Percentiles rank a stretch among this genome's conserved stretches.
These are phyloP conservation scores for Ricordea florida DNA, from an alignment of 92 coral and sea anemone species.

Conservation along the genomic window DNA sequence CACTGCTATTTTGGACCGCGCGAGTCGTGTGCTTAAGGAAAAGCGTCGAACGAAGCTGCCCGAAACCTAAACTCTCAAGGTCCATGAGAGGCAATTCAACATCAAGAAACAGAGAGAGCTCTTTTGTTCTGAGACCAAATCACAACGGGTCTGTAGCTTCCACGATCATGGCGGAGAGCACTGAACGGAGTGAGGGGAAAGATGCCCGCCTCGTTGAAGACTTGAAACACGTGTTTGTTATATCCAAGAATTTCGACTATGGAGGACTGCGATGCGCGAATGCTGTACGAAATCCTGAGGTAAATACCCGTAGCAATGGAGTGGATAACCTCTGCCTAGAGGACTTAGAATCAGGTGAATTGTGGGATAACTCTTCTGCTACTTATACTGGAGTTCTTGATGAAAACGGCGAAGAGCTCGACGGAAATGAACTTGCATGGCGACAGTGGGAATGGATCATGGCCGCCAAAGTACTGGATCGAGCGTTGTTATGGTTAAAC, in stretches of 20 bases:
- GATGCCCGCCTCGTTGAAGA: constrained; percentile 68
- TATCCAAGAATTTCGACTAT: constrained; percentile 21
- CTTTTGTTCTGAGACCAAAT: not conserved
- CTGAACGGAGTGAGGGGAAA: not conserved
- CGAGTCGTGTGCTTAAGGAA: constrained; percentile 55
- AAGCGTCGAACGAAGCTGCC: constrained; percentile 63
- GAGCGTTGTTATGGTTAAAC: constrained; percentile 68
- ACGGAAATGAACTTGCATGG: constrained; percentile 63
- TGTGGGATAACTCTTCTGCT: not conserved
- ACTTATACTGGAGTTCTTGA: constrained; percentile 43
- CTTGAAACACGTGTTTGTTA: constrained; percentile 26
- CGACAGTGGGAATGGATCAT: constrained; percentile 84
- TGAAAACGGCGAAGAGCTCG: constrained; percentile 74
- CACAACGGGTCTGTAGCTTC: not conserved
- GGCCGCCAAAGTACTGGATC: constrained; percentile 80
- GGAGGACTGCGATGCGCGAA: constrained; percentile 25
- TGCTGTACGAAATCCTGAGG: not conserved
- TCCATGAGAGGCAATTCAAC: not conserved
- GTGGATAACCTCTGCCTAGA: no score
- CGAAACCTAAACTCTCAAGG: constrained; percentile 26
- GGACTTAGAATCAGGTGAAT: not conserved
- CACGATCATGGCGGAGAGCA: not conserved
- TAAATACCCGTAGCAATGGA: not conserved
- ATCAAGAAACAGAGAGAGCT: not conserved
- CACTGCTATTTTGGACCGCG: constrained; percentile 64